Percentiles rank a stretch among this genome's conserved stretches.
Evolutionary conservation across 2,888 invertebrate species (phyloP).

Genomic region (Leptopilina syphax): DNA sequence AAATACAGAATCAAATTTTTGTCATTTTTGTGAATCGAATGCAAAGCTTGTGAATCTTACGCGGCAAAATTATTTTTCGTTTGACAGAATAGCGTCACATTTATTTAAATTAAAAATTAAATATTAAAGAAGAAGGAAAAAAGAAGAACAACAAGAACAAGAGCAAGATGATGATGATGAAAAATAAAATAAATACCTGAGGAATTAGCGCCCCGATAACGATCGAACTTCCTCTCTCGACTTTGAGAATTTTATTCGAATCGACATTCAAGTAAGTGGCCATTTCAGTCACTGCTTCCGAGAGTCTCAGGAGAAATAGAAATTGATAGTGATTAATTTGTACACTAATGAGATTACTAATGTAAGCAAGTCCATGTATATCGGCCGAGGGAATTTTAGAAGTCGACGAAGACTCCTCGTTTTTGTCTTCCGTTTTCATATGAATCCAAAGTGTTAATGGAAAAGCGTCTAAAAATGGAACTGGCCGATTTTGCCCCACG

Average conservation of each 20-base stretch:
- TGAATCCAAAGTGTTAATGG: constrained; percentile 92
- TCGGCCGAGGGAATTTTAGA: constrained; percentile 78
- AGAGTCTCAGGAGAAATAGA: constrained; percentile 90
- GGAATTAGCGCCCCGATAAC: constrained; percentile 89
- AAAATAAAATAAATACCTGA: constrained; percentile 75
- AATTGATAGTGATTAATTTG: constrained; percentile 97
- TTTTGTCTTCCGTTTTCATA: constrained; percentile 66
- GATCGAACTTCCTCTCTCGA: constrained; percentile 79
- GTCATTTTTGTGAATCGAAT: too few relatives aligned
- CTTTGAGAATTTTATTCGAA: constrained; percentile 84
- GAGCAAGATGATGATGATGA: too few relatives aligned
- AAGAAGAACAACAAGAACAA: background rate
- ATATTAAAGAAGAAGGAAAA: too few relatives aligned
- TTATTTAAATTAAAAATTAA: too few relatives aligned
- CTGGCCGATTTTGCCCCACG: constrained; percentile 84
- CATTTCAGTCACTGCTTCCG: constrained; percentile 89
- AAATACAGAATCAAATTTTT: too few relatives aligned
- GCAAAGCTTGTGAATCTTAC: too few relatives aligned
- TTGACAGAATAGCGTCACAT: too few relatives aligned
- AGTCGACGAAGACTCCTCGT: constrained; percentile 19
- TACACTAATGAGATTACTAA: constrained; percentile 90
- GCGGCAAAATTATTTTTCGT: too few relatives aligned
- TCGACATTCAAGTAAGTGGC: constrained; percentile 88
- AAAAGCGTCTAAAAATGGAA: constrained; percentile 90
- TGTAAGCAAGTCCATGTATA: constrained; percentile 88